Evolutionary conservation across 2,113 vertebrate species (phyloP).

Genomic region (Mellivora capensis): DNA sequence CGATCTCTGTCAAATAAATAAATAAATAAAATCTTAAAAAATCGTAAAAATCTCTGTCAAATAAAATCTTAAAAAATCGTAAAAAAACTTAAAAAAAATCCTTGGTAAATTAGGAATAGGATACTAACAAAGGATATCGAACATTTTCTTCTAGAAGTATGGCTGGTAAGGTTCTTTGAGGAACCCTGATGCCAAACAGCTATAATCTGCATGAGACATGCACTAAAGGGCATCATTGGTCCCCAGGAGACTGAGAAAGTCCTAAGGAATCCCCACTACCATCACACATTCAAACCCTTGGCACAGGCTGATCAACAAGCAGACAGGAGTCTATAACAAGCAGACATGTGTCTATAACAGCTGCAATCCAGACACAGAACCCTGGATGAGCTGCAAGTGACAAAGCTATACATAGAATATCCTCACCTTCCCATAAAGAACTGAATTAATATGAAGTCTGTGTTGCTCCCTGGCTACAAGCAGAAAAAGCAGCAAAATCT

Average conservation of each 20-base stretch:
- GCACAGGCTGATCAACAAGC: not conserved
- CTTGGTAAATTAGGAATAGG: not conserved
- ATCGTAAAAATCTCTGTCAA: too few species aligned
- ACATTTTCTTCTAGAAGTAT: not conserved
- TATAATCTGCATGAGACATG: not conserved
- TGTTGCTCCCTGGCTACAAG: not conserved
- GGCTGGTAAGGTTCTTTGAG: not conserved
- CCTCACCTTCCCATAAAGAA: not conserved
- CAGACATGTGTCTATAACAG: not conserved
- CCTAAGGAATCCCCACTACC: not conserved
- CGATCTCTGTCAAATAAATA: too few species aligned
- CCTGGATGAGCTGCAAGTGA: not conserved
- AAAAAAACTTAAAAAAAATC: too few species aligned
- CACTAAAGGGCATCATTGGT: not conserved
- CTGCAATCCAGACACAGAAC: not conserved
- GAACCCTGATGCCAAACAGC: not conserved
- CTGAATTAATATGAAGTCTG: not conserved
- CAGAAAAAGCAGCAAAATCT: not conserved
- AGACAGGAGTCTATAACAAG: too few species aligned
- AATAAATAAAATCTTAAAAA: too few species aligned
- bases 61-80: too few species aligned
- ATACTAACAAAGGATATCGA: not conserved
- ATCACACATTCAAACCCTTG: not conserved
- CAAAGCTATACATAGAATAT: not conserved
- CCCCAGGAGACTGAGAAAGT: not conserved